Evolutionary conservation across 2,888 invertebrate genomes (phyloP), one percentile per base, ranked within the genome.

Genomic region (Troilus luridus): DNA sequence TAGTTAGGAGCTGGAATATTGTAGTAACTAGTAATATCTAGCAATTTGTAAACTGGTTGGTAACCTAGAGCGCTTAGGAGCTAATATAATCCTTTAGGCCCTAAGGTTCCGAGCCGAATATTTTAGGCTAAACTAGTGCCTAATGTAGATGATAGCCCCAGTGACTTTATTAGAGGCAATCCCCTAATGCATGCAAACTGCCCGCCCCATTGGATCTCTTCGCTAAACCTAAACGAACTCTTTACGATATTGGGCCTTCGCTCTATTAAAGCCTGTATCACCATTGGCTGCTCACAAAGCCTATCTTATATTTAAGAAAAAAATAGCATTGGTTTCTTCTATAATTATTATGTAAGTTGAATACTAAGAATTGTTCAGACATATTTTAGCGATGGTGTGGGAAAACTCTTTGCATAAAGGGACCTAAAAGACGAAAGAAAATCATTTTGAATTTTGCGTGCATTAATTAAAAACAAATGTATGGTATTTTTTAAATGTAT

Each of bases 101-200:
- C 12, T 12, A 67, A 8, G 41, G 72, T 77, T 77, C 27, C 8
- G 24, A 67, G 27, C 72, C 72, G 72, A 77, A 77, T 77, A 77
- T 77, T 77, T 77, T 77, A 77, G 27, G 17, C 72, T 77, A 77
- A 77, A 77, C 41, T 41, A 41, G 7, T 19, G 72, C 17, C 72
- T 77, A 77, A 77, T 77, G 27, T 41, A 77, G 72, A 77, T 27
- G 72, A 77, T 77, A n/a, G 41, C 0, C 41, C 72, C 17, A 17
- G 72, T 17, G 72, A 77, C 72, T 77, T 77, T 77, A 77, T 77
- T 77, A 77, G 41, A 77, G 72, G 19, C 72, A 9, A 41, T 8
- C n/a, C 11, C 72, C 24, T 77, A 77, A 77, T 77, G 72, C 72
- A 77, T 27, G 72, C 72, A 77, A 77, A 77, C 72, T 77, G 41